Evolutionary conservation across 2,797 vertebrate genomes (phyloP), one percentile per base, ranked within the genome.

Genomic region (Mus minutoides): DNA sequence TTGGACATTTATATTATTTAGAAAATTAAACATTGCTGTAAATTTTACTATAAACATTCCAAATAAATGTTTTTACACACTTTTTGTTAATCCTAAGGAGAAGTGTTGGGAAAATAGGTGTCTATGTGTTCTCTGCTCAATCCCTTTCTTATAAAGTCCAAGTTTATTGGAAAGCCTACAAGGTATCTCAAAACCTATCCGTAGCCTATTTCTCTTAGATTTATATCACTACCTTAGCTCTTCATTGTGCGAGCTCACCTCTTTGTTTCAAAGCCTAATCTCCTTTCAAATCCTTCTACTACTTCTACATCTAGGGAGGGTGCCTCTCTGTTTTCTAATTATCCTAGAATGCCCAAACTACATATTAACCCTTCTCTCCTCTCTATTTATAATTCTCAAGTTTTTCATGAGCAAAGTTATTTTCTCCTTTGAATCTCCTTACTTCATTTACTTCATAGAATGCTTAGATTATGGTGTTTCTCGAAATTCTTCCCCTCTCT

Each of bases 1-100:
- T 54, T 96, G 86, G n/a, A 82, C 76, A 90, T 96, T 96, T 92
- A 75, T 94, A 76, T 91, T 94, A 64, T 62, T 97, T 92, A 92
- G 67, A 97, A 90, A 96, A 97, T 94, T 95, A 92, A 97, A 96
- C 96, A 93, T 91, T 93, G 7, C 94, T 90, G 84, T 88, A 94
- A 91, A 95, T 88, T 94, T 95, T 93, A 56, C 84, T 77, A 82
- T 31, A 86, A 92, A 88, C 75, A 76, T 92, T 96, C 31, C 58
- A n/a, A 88, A 85, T 77, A 94, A 97, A 95, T 86, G 2, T 73
- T 34, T 82, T 77, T 49, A 95, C 4, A 89, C 0, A 64, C 12
- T 69, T 84, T 86, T 58, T 87, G 43, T 89, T 97, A 77, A 94
- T 92, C 9, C 62, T 77, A 87, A 96, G 76, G n/a, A 95, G 46